Conservation (phyloP, 2,113 vertebrate species). For the Phyllopteryx taeniolatus region DNA sequence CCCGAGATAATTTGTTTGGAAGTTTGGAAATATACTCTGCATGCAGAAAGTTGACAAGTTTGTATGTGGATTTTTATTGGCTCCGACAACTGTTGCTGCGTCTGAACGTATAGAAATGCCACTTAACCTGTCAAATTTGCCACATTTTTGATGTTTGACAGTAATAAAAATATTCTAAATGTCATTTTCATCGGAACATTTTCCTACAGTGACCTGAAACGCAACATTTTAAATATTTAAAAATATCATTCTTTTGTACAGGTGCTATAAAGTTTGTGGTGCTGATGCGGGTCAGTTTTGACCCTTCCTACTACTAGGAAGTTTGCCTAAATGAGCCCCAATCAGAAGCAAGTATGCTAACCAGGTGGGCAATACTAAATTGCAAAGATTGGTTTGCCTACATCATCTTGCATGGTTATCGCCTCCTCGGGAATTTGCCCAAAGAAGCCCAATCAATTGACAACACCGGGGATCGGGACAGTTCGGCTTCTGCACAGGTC, state of each 20-base stretch:
- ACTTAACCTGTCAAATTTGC: not conserved
- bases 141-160: not conserved
- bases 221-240: not conserved
- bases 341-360: too few species aligned
- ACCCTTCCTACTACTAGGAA: too few species aligned
- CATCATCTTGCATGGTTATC: not conserved
- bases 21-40: conserved; percentile 28
- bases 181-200: not conserved
- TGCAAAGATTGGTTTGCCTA: too few species aligned
- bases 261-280: too few species aligned
- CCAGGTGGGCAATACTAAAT: too few species aligned
- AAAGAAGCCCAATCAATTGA: not conserved
- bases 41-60: conserved; percentile 42
- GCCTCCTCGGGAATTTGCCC: not conserved
- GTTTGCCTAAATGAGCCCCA: too few species aligned
- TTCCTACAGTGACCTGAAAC: not conserved
- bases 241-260: too few species aligned
- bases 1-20: conserved; percentile 18
- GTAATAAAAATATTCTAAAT: not conserved
- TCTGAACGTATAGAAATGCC: not conserved
- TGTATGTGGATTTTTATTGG: conserved; percentile 36
- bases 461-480: not conserved
- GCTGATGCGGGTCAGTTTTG: too few species aligned
- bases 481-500: not conserved
- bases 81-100: conserved; percentile 32